Base-by-base conservation (phyloP, 53 echinoderm and acorn worm species). In the Echinarachnius parma region DNA sequence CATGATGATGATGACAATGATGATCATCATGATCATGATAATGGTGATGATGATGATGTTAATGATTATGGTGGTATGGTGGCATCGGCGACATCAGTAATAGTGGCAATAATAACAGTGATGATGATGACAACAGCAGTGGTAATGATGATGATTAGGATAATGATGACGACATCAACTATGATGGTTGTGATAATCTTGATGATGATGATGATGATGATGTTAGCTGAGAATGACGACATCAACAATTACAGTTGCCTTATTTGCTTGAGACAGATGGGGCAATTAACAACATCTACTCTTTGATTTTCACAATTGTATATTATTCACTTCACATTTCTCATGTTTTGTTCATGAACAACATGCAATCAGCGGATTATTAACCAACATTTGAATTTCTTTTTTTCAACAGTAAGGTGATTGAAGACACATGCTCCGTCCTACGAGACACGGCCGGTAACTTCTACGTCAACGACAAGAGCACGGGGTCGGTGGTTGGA, bases 391-490 rank as follows among this genome's bases (percentile, higher is more conserved):
- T 23, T 22, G 44, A 21, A 64, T 79, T 30, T 68, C 16, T 23
- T 67, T 44, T 9, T 64, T 72, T 62, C 53, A 31, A 20, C 85
- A 93, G 93, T 4, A 59, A 64, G 30, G 86, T 86, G 19, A 75
- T 87, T 13, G 63, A 94, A 31, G 49, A 78, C 24, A 78, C 84
- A 14, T 81, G 80, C 31, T 53, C 77, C 16, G 57, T 52, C 29
- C 71, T 94, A 20, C 84, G 64, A 23, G 90, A 94, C 44, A 75
- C 87, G 9, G 86, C 87, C 33, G 95, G 95, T 54, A 94, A 94
- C 62, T 94, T 94, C 79, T 94, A 94, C 85, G 87, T 94, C 53
- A 94, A 94, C 19, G 95, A 94, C 49, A 94, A 94, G 66, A 84
- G 78, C 22, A 94, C 95, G 7, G 95, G 95, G 31, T 83, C 95